Conservation (phyloP, 2,888 invertebrate genomes). For the Thumatha senex region DNA sequence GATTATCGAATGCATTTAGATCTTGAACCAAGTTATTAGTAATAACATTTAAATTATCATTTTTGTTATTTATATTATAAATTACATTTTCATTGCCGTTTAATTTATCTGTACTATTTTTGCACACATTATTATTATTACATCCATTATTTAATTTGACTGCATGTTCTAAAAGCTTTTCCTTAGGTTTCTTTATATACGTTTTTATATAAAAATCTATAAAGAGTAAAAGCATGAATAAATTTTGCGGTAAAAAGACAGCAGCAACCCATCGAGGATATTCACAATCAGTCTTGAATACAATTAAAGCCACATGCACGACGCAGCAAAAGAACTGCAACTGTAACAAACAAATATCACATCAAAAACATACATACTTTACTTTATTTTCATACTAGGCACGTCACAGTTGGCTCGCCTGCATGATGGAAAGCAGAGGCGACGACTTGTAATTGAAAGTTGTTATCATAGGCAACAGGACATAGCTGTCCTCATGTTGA, state of each 20-base stretch:
- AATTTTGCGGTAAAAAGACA: constrained; percentile 84
- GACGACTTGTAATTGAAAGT: too few relatives aligned
- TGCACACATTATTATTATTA: neutral
- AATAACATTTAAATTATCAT: neutral
- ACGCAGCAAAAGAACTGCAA: constrained; percentile 85
- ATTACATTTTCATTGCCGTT: neutral
- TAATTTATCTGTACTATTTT: neutral
- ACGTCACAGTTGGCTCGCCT: too few relatives aligned
- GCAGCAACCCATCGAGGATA: constrained; percentile 82
- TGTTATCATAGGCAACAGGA: too few relatives aligned
- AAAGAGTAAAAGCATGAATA: constrained; percentile 86
- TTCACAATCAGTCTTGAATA: constrained; percentile 79
- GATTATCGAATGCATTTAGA: neutral
- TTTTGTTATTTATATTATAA: neutral
- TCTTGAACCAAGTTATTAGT: neutral
- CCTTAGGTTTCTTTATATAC: constrained; percentile 73
- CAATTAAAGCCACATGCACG: constrained; percentile 75
- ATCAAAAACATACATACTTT: neutral
- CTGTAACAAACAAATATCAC: constrained; percentile 55
- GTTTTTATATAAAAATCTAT: constrained; percentile 86
- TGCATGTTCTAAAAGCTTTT: neutral
- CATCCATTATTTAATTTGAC: neutral
- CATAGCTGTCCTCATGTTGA: too few relatives aligned
- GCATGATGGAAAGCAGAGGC: too few relatives aligned
- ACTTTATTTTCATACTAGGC: too few relatives aligned